A percentile compares a stretch with the other conserved stretches of the same genome.
phyloP scores from a whole-genome alignment of 2,113 vertebrate genomes.

The Entomyzon cyanotis region DNA sequence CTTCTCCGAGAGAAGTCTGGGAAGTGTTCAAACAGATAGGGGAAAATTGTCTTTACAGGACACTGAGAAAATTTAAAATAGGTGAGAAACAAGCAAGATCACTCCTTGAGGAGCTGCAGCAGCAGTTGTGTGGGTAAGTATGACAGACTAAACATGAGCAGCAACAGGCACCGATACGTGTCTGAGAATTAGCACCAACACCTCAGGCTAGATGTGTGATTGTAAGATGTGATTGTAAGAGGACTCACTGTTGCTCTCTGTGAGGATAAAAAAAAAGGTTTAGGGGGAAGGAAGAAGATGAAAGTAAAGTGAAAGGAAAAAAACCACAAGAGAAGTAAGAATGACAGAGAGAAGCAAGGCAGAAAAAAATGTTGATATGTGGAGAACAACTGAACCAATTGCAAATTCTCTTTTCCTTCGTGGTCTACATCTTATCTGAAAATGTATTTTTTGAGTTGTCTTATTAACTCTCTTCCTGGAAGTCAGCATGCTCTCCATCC shows the following conservation, averaged over 20 bases:
- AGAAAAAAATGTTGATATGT: rapidly evolving
- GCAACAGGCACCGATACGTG: neutral
- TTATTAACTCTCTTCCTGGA: neutral
- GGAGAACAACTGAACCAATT: neutral
- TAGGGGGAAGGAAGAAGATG: neutral
- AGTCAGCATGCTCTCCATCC: neutral
- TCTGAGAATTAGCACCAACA: neutral
- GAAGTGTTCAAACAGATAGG: neutral
- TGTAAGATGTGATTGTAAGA: neutral
- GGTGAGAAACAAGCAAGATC: neutral
- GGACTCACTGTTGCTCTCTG: neutral
- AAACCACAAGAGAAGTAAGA: neutral
- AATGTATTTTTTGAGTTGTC: neutral
- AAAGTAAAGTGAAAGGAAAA: neutral
- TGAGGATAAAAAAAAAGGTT: neutral
- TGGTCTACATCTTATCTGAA: neutral
- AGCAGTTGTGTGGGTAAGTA: neutral
- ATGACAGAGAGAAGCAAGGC: neutral
- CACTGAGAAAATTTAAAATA: neutral
- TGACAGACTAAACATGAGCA: neutral
- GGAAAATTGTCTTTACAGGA: neutral
- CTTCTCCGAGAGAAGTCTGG: neutral
- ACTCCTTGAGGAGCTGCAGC: neutral
- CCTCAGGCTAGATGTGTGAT: neutral
- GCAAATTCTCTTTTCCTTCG: neutral